Conservation (phyloP, 2,113 vertebrate genomes). For the Gymnarchus niloticus region DNA sequence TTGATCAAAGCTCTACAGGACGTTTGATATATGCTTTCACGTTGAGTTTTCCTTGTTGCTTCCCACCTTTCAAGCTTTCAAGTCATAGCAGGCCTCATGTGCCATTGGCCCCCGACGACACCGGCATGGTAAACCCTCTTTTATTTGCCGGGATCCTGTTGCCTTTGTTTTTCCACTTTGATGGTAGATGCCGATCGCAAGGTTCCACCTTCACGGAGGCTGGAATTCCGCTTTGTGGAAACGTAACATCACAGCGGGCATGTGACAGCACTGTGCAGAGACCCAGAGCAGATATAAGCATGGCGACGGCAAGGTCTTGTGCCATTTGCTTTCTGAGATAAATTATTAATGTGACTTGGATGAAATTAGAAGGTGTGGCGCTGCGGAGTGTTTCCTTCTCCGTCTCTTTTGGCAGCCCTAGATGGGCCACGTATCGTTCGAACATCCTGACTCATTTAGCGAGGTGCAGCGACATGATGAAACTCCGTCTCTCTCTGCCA, state of each 20-base stretch:
- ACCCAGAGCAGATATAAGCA: not conserved
- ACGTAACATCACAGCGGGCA: not conserved
- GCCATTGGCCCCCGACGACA: not conserved
- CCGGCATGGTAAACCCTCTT: not conserved
- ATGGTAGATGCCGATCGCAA: not conserved
- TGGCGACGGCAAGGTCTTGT: too few species aligned
- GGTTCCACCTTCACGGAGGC: not conserved
- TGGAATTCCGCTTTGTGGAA: not conserved
- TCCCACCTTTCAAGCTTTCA: not conserved
- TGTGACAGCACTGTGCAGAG: not conserved
- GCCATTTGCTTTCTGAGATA: not conserved
- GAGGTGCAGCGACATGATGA: not conserved
- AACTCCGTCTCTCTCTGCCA: not conserved
- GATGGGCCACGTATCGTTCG: not conserved
- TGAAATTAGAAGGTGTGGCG: not conserved
- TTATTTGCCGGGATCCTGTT: not conserved
- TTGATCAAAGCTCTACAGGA: slow-evolving; percentile 21
- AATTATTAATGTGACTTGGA: too few species aligned
- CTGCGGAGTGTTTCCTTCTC: not conserved
- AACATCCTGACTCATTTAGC: not conserved
- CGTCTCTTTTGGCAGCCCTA: not conserved
- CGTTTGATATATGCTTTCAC: slow-evolving; percentile 29
- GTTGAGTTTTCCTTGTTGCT: not conserved
- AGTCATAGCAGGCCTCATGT: not conserved
- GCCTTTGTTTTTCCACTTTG: not conserved